Base-by-base conservation (phyloP, 2,888 invertebrate genomes). In the Melanostoma scalare region DNA sequence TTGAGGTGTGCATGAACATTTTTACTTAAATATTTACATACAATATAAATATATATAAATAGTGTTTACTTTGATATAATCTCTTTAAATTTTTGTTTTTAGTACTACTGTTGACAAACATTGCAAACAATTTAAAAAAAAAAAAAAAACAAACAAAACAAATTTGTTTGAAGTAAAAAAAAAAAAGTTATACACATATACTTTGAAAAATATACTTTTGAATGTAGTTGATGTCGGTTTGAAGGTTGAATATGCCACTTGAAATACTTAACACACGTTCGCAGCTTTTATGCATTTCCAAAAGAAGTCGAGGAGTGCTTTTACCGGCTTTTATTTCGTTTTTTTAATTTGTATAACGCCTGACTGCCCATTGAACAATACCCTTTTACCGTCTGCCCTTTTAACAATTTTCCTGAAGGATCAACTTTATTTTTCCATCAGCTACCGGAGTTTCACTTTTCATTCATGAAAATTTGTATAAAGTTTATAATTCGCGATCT, bases 1-100 rank as follows among this genome's bases (percentile, higher is more conserved):
- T 99, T 96, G 99, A 99, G 98, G 99, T 99, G 96, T 97, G 96
- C 96, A 96, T 97, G 96, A 95, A 92, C 92, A 93, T 92, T 93
- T 93, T 93, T 93, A 89, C 88, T 85, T 85, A 79, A 68, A 86
- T 75, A 68, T 75, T 77, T 76, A 81, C 65, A 81, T 74, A 76
- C 20, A 48, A 84, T 60, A 48, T 55, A 72, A 10, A 63, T 53
- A 46, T 53, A 71, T 44, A 60, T 48, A 63, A 67, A 67, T 65
- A 78, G 63, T 58, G 50, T 74, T 72, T 61, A 52, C 10, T 75
- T 79, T 50, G 30, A 63, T 50, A 30, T 61, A 55, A 33, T 71
- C 46, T 55, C n/a, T 44, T 46, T 40, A 71, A 65, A 75, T 67
- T 63, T 71, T 67, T 68, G 44, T 65, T 67, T 48, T 67, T 55